Evolutionary conservation across 2,888 invertebrate genomes (phyloP).

Genomic region (Hemaris fuciformis): DNA sequence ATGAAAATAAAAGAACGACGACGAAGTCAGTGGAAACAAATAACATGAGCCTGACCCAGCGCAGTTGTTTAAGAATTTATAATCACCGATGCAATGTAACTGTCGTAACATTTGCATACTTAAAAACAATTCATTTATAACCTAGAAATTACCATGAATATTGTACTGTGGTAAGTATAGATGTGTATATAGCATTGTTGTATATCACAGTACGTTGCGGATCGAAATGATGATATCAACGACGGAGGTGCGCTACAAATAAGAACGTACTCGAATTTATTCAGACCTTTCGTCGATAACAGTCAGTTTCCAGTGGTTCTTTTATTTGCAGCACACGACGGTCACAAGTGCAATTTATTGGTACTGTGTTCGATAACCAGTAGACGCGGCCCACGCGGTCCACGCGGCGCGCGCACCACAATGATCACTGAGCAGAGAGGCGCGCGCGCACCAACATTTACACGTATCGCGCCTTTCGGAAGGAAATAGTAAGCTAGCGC

Average conservation of each 20-base stretch:
- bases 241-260: conserved; percentile 58
- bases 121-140: not conserved
- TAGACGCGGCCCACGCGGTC: conserved; percentile 72
- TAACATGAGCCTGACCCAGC: conserved; percentile 28
- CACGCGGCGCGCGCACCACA: conserved; percentile 38
- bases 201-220: conserved; percentile 18
- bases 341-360: conserved; percentile 79
- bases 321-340: conserved; percentile 72
- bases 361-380: conserved; percentile 75
- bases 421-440: conserved; percentile 50
- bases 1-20: conserved; percentile 62
- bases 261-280: conserved; percentile 73
- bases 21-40: conserved; percentile 29
- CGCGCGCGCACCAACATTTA: conserved; percentile 24
- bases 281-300: conserved; percentile 73
- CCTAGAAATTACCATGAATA: not conserved
- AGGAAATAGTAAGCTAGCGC: conserved; percentile 64
- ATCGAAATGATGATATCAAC: conserved; percentile 61
- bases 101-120: not conserved
- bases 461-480: conserved; percentile 52
- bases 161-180: not conserved
- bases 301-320: conserved; percentile 56
- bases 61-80: not conserved
- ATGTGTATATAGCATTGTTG: not conserved
- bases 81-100: not conserved